Base-by-base conservation (phyloP, 1,140 invertebrate genomes). In the Maconellicoccus hirsutus region DNA sequence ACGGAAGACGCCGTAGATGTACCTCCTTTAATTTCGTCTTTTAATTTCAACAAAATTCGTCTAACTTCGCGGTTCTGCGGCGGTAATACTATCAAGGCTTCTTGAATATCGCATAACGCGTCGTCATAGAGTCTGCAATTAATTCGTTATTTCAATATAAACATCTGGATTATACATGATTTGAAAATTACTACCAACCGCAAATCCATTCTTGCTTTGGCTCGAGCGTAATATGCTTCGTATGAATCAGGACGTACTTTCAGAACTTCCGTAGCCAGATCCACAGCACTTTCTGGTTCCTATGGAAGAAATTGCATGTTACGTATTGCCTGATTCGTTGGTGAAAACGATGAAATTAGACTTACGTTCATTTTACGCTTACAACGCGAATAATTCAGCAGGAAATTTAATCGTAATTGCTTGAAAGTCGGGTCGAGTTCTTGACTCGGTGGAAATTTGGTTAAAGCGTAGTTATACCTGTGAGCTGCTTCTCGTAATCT, bases 301-400 rank as follows among this genome's bases (percentile, higher is more conserved):
- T 91, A 77, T 1, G 70, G 25, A 33, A 29, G 33, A 66, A 71
- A 23, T 59, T 0, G n/a, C 16, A 69, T 10, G 63, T 25, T 25
- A 22, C 2, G n/a, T 29, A 69, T 69, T 23, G 59, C 6, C 6
- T n/a, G 6, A 23, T 8, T 19, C 21, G 21, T 14, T 21, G 19
- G 33, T 27, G 42, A 19, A 21, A 52, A 12, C 8, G 19, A 26
- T 7, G 70, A 52, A n/a, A 23, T 21, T 26, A 7, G 42, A 87
- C 90, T 89, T 83, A 96, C 94, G 78, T 92, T 92, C 78, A 95
- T 84, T 83, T 96, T 97, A 77, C 94, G 84, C 81, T 94, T 94
- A 80, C 93, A 96, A 59, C 94, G 81, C 10, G 93, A 94, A 72
- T 94, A 82, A 80, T 95, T 96, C 4, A 98, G 84, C 74, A 95